Evolutionary conservation across 2,888 invertebrate genomes (phyloP).

Genomic region (Lasioglossum pauxillum): DNA sequence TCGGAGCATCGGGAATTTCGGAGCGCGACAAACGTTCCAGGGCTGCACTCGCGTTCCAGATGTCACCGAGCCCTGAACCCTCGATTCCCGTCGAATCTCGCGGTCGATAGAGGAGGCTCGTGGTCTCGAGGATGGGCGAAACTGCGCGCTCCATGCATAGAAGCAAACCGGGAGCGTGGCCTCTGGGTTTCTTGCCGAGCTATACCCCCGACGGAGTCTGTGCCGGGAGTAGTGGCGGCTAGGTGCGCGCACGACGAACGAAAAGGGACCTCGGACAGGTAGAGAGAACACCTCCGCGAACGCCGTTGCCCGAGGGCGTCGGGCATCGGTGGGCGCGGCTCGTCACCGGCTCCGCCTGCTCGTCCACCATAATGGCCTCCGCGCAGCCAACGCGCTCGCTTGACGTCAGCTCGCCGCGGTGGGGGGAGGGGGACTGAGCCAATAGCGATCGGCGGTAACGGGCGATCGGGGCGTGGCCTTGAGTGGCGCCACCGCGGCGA

Average conservation of each 20-base stretch:
- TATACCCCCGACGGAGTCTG: slow-evolving; percentile 63
- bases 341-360: slow-evolving; percentile 47
- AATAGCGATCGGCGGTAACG: slow-evolving; percentile 64
- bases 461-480: slow-evolving; percentile 72
- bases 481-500: slow-evolving; percentile 78
- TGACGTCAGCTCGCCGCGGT: slow-evolving; percentile 67
- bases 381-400: slow-evolving; percentile 69
- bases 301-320: slow-evolving; percentile 64
- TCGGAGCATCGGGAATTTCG: background rate
- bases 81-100: slow-evolving; percentile 42
- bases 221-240: slow-evolving; percentile 55
- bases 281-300: slow-evolving; percentile 68
- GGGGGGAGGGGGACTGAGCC: slow-evolving; percentile 69
- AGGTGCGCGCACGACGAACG: slow-evolving; percentile 64
- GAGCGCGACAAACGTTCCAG: background rate
- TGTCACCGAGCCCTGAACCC: slow-evolving; percentile 50
- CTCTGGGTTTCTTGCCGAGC: slow-evolving; percentile 40
- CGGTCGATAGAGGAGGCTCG: slow-evolving; percentile 44
- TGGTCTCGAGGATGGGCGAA: slow-evolving; percentile 21
- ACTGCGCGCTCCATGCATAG: slow-evolving; percentile 36
- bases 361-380: slow-evolving; percentile 82
- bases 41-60: slow-evolving; percentile 44
- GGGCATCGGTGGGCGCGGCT: slow-evolving; percentile 38
- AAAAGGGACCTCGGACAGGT: slow-evolving; percentile 63
- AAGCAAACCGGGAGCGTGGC: slow-evolving; percentile 35